Percentiles rank a stretch among this genome's conserved stretches.
Evolutionary conservation across 1,140 invertebrate species (phyloP).

Genomic region (Drosophila rhopaloa): DNA sequence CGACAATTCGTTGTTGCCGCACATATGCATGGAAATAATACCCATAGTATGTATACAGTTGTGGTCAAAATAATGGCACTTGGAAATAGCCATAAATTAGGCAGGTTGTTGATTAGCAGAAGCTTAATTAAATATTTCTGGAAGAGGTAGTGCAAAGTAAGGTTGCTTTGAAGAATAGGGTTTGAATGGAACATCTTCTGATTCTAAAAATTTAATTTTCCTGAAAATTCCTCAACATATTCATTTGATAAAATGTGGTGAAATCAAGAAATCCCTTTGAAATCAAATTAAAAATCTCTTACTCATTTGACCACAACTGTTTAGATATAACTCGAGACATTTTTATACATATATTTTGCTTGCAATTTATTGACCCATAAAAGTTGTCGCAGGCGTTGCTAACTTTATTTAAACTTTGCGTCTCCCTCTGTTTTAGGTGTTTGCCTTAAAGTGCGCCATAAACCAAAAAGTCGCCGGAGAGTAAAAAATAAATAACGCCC

Average conservation of each 20-base stretch:
- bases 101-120: neutral
- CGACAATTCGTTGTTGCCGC: slow-evolving; percentile 55
- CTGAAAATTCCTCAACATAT: too few species aligned
- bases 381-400: slow-evolving; percentile 78
- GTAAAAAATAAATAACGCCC: slow-evolving; percentile 60
- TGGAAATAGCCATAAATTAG: slow-evolving; percentile 7
- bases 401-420: slow-evolving; percentile 75
- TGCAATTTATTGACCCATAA: slow-evolving; percentile 78
- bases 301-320: neutral
- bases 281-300: too few species aligned
- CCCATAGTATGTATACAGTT: slow-evolving; percentile 6
- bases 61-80: slow-evolving; percentile 16
- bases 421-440: slow-evolving; percentile 69
- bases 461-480: slow-evolving; percentile 60
- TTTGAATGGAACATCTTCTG: too few species aligned
- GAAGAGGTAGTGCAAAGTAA: neutral
- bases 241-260: too few species aligned
- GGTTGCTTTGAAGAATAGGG: too few species aligned
- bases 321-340: neutral
- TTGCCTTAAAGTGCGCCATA: slow-evolving; percentile 80
- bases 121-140: neutral
- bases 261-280: too few species aligned
- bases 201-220: too few species aligned
- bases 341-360: slow-evolving; percentile 41
- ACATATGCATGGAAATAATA: neutral